Base-by-base conservation (phyloP, 2,888 invertebrate species). In the Phalera bucephala region DNA sequence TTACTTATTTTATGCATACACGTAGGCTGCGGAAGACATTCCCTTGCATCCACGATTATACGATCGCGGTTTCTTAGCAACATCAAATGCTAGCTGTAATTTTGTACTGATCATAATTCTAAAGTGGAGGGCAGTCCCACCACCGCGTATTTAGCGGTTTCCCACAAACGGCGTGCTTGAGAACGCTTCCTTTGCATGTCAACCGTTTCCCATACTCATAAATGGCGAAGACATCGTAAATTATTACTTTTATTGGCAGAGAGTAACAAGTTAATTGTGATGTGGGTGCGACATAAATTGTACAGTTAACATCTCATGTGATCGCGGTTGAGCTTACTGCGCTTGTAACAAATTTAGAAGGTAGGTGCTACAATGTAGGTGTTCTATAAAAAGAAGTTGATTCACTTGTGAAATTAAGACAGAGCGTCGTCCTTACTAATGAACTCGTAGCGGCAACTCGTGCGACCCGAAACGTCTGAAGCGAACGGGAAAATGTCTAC, bases 121-220 rank as follows among this genome's bases (percentile, higher is more conserved):
- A 50, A 57, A 58, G 48, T 43, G 38, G 52, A 64, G 68, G 58
- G 64, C 55, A 49, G 56, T 59, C 56, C 54, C 51, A 57, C 53
- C 56, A 55, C 64, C 67, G 6, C 14, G 14, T 27, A 61, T 63
- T 80, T 79, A 76, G 80, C 52, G 82, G 81, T 77, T 69, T 25
- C 48, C 82, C 80, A 59, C 82, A 80, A 77, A 76, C 60, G 51
- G 52, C 62, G 63, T 47, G 54, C 41, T 55, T 62, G 50, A 61
- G 61, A 72, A 68, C 47, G 67, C 65, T 78, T 75, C 72, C 75
- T 72, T 67, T 65, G 59, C 63, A 56, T 70, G 66, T 58, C 66
- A 64, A 61, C 55, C 55, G 61, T 61, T 59, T 14, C n/a, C 27
- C 3, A 27, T 27, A 27, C 9, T n/a, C 12, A 25, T 12, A 25